A percentile compares a stretch with the other conserved stretches of the same genome.
Evolutionary conservation across 2,113 vertebrate species (phyloP).

Genomic region (Apodemus sylvaticus): DNA sequence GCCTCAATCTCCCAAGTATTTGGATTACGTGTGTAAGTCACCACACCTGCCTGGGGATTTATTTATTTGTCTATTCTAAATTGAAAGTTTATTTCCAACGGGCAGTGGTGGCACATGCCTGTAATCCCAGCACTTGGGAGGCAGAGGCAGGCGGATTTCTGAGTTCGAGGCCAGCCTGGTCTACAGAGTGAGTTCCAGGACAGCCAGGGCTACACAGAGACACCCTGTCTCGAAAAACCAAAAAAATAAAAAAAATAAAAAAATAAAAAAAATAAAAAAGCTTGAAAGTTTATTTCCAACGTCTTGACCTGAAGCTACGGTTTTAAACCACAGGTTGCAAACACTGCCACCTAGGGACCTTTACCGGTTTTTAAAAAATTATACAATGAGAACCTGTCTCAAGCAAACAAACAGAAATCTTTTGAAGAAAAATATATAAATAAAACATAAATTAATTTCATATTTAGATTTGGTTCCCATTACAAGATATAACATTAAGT

Average conservation of each 20-base stretch:
- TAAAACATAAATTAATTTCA: neutral
- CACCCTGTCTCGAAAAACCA: no score
- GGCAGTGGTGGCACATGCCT: no score
- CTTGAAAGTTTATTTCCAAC: neutral
- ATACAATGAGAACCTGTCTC: neutral
- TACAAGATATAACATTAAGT: neutral
- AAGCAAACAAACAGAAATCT: neutral
- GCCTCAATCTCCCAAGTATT: neutral
- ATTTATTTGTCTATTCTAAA: constrained; percentile 20
- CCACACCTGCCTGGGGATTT: neutral
- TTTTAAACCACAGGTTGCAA: neutral
- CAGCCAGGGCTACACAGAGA: no score
- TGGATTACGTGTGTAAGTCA: no score
- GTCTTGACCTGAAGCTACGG: neutral
- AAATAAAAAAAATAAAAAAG: no score
- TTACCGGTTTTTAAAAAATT: neutral
- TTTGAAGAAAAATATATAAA: neutral
- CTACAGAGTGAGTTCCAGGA: no score
- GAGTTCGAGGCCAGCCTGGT: no score
- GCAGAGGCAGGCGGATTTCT: no score
- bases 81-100: neutral
- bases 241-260: no score
- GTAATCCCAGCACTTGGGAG: no score
- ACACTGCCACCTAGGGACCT: constrained; percentile 47
- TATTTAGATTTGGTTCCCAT: neutral